Conservation (phyloP, 1,140 invertebrate species). For the Latrodectus geometricus region DNA sequence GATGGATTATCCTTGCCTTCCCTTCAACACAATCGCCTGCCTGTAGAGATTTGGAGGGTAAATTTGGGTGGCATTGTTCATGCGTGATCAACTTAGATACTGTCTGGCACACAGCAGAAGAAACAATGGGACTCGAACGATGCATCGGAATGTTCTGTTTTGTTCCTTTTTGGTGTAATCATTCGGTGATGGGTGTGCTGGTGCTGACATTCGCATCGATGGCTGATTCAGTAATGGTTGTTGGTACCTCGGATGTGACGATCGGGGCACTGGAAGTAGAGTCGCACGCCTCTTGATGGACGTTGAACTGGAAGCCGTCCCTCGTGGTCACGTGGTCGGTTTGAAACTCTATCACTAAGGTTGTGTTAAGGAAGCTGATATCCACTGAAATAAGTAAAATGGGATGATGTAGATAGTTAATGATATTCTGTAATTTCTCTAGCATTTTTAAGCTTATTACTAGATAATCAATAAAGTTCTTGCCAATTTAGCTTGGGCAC, state of each 20-base stretch:
- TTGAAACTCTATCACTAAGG: slow-evolving; percentile 52
- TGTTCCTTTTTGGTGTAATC: neutral
- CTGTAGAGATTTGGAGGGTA: neutral
- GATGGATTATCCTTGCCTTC: too few species aligned
- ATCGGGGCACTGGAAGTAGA: slow-evolving; percentile 1
- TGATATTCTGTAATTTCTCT: too few species aligned
- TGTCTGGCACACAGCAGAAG: neutral
- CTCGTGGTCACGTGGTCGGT: slow-evolving; percentile 60
- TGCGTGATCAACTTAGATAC: neutral
- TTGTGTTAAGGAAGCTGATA: slow-evolving; percentile 34
- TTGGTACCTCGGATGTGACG: neutral
- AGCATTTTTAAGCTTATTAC: too few species aligned
- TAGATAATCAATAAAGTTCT: too few species aligned
- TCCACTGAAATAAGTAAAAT: slow-evolving; percentile 37
- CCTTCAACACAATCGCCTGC: too few species aligned
- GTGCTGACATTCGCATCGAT: slow-evolving; percentile 16
- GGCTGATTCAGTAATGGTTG: neutral
- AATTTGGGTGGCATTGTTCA: neutral
- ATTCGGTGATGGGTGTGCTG: slow-evolving; percentile 8
- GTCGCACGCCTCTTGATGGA: slow-evolving; percentile 61
- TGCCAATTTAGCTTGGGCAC: too few species aligned
- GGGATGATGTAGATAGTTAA: neutral
- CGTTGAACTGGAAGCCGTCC: slow-evolving; percentile 61
- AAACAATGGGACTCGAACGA: neutral
- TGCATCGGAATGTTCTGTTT: neutral